Percentiles rank a stretch among this genome's conserved stretches.
phyloP scores from a whole-genome alignment of 2,797 vertebrate species.

The Cryptoblepharus egeriae region DNA sequence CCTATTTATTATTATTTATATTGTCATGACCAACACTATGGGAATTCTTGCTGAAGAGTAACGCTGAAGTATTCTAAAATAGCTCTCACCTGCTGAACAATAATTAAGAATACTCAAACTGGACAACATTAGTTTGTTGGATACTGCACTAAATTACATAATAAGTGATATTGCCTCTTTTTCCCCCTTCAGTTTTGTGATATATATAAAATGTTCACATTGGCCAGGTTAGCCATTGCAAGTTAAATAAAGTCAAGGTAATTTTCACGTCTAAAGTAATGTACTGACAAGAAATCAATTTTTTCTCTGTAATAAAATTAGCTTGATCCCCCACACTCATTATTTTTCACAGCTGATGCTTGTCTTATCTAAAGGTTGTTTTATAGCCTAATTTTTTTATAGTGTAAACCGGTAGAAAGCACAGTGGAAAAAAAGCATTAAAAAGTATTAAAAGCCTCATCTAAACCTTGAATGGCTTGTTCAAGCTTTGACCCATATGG shows the following conservation, averaged over 20 bases:
- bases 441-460: conserved; percentile 46
- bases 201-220: background rate
- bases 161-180: background rate
- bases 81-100: background rate
- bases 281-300: conserved; percentile 61
- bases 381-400: conserved; percentile 63
- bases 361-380: conserved; percentile 53
- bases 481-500: conserved; percentile 14
- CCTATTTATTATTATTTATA: too few relatives aligned
- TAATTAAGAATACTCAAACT: too few relatives aligned
- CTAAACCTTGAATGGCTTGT: conserved; percentile 42
- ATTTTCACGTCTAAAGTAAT: conserved; percentile 28
- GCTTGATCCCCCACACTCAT: conserved; percentile 38
- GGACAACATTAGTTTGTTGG: background rate
- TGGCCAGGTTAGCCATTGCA: conserved; percentile 7
- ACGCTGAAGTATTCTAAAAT: too few relatives aligned
- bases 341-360: conserved; percentile 48
- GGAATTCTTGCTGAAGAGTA: too few relatives aligned
- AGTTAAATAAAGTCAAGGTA: conserved; percentile 12
- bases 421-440: background rate
- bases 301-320: conserved; percentile 65
- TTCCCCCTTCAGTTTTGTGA: background rate
- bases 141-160: background rate
- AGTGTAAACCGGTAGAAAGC: conserved; percentile 62
- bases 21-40: too few relatives aligned